Conservation (phyloP, 2,888 invertebrate genomes). For the Unio pictorum region DNA sequence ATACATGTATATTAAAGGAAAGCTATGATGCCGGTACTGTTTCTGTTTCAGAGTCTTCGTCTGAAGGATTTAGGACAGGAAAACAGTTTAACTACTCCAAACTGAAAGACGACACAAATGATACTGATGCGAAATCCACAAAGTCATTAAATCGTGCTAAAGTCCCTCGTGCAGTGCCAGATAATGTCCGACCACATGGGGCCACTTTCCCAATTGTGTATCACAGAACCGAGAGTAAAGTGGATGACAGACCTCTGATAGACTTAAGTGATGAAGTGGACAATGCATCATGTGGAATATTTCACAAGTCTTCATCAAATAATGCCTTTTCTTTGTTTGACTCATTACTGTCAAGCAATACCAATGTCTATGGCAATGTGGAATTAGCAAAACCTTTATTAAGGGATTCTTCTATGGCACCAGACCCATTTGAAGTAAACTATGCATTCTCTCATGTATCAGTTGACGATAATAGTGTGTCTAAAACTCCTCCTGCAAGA, state of each 20-base stretch:
- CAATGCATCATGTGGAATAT: slow-evolving; percentile 2
- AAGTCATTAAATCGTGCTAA: slow-evolving; percentile 1
- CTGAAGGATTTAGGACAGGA: slow-evolving; percentile 30
- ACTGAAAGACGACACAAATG: slow-evolving; percentile 80
- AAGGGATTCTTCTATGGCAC: slow-evolving; percentile 25
- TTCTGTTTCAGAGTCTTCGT: slow-evolving; percentile 42
- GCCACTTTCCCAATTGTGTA: slow-evolving; percentile 10
- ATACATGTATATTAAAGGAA: not conserved
- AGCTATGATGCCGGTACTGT: not conserved
- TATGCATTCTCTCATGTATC: slow-evolving; percentile 4
- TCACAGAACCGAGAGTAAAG: slow-evolving; percentile 22
- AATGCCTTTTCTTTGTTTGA: slow-evolving; percentile 54
- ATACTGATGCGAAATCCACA: slow-evolving; percentile 28
- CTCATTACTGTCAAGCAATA: slow-evolving; percentile 39
- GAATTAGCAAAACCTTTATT: slow-evolving; percentile 57
- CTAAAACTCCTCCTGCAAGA: slow-evolving; percentile 20
- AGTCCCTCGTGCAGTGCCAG: slow-evolving; percentile 9
- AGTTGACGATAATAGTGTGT: slow-evolving; percentile 12
- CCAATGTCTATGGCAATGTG: slow-evolving; percentile 46
- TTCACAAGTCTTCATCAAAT: slow-evolving; percentile 22
- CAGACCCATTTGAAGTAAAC: slow-evolving; percentile 60
- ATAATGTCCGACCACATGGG: slow-evolving; percentile 19
- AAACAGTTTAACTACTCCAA: slow-evolving; percentile 77
- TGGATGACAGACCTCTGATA: slow-evolving; percentile 56
- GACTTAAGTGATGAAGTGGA: slow-evolving; percentile 60